phyloP scores from a whole-genome alignment of 1,140 invertebrate species.

The Drosophila sulfurigaster region DNA sequence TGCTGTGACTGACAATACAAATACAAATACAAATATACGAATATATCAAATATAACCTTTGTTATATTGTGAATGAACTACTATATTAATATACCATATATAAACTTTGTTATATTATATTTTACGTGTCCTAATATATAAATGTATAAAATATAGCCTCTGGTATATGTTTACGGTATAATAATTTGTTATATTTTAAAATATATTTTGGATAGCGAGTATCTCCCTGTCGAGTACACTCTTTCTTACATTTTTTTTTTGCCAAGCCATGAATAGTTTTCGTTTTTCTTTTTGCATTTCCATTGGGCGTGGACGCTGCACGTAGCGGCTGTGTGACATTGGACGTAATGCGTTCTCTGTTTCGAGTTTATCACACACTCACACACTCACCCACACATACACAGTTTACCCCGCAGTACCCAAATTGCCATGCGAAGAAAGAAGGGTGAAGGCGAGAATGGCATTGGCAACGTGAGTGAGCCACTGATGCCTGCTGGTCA shows the following conservation, averaged over 20 bases:
- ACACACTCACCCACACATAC: background rate
- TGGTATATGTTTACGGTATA: no score
- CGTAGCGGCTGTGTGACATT: slow-evolving; percentile 47
- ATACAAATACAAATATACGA: no score
- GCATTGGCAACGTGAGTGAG: slow-evolving; percentile 39
- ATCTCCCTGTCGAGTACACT: no score
- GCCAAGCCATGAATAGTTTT: slow-evolving; percentile 64
- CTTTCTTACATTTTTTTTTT: slow-evolving; percentile 30
- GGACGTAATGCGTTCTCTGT: slow-evolving; percentile 68
- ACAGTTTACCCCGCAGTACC: background rate
- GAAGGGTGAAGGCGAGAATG: slow-evolving; percentile 32
- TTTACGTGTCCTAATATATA: no score
- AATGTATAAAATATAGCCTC: no score
- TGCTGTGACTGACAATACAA: no score
- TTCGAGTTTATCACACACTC: slow-evolving; percentile 51
- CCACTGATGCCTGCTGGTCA: slow-evolving; percentile 50
- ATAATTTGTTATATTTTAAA: no score
- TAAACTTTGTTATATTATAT: no score
- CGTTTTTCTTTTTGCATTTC: slow-evolving; percentile 25
- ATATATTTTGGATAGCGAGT: no score
- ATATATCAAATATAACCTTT: no score
- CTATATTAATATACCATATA: no score
- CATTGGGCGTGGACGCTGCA: slow-evolving; percentile 56
- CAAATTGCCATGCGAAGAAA: slow-evolving; percentile 25
- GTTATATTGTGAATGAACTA: no score